phyloP scores from a whole-genome alignment of 2,113 vertebrate species.

The Tachysurus vachellii region DNA sequence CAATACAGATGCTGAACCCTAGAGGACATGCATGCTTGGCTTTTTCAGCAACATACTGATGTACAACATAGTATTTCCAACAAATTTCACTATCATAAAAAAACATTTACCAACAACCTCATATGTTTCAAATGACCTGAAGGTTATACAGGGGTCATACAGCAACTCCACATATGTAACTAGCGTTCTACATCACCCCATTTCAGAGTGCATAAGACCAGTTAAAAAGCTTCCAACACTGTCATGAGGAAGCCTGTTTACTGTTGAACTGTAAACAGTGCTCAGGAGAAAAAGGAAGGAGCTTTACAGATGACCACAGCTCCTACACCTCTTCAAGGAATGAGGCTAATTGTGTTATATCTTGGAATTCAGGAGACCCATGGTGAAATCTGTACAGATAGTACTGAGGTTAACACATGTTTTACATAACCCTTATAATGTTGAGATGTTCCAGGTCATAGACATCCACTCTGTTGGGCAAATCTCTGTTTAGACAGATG shows the following conservation, averaged over 20 bases:
- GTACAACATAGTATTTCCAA: not conserved
- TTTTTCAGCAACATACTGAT: not conserved
- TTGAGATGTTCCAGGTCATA: not conserved
- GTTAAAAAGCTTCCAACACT: not conserved
- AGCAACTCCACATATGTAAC: not conserved
- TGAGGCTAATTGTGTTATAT: not conserved
- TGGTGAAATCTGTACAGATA: not conserved
- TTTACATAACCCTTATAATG: not conserved
- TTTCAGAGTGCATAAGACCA: not conserved
- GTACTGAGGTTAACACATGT: not conserved
- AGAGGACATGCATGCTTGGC: not conserved
- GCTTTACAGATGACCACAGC: not conserved
- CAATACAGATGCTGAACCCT: not conserved
- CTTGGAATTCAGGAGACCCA: not conserved
- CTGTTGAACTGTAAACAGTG: not conserved
- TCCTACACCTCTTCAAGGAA: not conserved
- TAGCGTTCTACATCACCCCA: not conserved
- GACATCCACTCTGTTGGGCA: not conserved
- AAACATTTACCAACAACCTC: not conserved
- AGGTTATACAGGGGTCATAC: not conserved
- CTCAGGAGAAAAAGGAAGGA: no score
- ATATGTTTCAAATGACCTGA: not conserved
- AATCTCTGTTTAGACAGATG: not conserved
- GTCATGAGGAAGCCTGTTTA: not conserved
- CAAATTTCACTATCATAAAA: not conserved